Evolutionary conservation across 2,797 vertebrate species (phyloP).

Genomic region (Ambastaia sidthimunki): DNA sequence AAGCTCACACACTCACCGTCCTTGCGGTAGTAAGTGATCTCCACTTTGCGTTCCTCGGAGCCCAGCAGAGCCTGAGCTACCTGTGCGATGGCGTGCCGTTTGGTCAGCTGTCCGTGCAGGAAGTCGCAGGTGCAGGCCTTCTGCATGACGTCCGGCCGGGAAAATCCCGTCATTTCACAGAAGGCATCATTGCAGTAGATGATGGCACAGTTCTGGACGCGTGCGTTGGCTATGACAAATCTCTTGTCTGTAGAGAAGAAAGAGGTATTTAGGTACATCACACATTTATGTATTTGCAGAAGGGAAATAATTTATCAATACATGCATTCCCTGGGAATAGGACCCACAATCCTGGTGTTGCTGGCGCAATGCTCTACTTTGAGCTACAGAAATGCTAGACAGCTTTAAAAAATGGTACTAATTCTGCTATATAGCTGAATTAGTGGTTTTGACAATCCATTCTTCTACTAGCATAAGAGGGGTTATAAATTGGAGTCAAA

Average conservation of each 20-base stretch:
- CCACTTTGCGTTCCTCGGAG: slow-evolving; percentile 95
- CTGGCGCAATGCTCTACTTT: too few species aligned
- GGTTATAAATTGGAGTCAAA: too few species aligned
- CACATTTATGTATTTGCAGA: not conserved
- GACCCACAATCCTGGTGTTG: too few species aligned
- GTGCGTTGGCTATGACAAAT: slow-evolving; percentile 98
- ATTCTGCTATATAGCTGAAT: too few species aligned
- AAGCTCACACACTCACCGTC: slow-evolving; percentile 84
- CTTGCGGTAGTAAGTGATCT: slow-evolving; percentile 97
- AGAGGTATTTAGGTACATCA: not conserved
- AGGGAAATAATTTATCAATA: not conserved
- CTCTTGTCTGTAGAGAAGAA: slow-evolving; percentile 89
- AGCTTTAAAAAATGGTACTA: too few species aligned
- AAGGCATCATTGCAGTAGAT: slow-evolving; percentile 99
- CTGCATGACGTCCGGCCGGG: slow-evolving; percentile 97
- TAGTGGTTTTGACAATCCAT: not conserved
- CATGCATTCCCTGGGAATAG: too few species aligned
- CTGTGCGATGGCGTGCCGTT: slow-evolving; percentile 90
- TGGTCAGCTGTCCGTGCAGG: slow-evolving; percentile 93
- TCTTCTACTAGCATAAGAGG: not conserved
- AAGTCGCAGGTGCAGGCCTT: slow-evolving; percentile 98
- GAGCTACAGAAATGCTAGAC: too few species aligned
- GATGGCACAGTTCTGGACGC: slow-evolving; percentile 97
- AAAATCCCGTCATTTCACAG: slow-evolving; percentile 99
- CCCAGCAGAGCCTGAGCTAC: slow-evolving; percentile 94